phyloP scores from a whole-genome alignment of 2,888 invertebrate species.

The Pantelozetes paolii region DNA sequence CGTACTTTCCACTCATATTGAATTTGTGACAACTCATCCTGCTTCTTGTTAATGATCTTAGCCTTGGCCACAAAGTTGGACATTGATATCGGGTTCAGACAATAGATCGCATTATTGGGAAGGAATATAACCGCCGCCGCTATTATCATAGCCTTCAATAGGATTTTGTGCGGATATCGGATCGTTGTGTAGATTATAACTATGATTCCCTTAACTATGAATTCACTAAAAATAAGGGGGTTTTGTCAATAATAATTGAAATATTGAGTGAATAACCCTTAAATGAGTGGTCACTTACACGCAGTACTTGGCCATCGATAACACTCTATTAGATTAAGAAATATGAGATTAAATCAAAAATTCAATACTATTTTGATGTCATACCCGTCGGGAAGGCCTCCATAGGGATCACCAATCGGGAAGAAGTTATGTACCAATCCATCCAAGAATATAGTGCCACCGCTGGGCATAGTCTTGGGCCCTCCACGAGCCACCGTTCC shows the following conservation, averaged over 20 bases:
- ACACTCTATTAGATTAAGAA: no score
- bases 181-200: neutral
- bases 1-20: neutral
- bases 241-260: no score
- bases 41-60: neutral
- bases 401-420: neutral
- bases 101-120: neutral
- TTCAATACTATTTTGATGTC: neutral
- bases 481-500: no score
- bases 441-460: neutral
- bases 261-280: neutral
- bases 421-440: neutral
- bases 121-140: neutral
- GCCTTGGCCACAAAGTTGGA: neutral
- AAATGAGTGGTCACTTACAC: neutral
- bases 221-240: neutral
- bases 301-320: neutral
- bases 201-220: neutral
- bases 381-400: neutral
- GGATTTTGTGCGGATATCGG: conserved; percentile 9
- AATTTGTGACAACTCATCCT: neutral
- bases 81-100: neutral
- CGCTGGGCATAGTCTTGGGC: no score
- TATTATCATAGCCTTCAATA: neutral
- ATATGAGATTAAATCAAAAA: no score